These are phyloP conservation scores for Catharus ustulatus DNA, from an alignment of 2,797 vertebrate species.

Conservation along the genomic window DNA sequence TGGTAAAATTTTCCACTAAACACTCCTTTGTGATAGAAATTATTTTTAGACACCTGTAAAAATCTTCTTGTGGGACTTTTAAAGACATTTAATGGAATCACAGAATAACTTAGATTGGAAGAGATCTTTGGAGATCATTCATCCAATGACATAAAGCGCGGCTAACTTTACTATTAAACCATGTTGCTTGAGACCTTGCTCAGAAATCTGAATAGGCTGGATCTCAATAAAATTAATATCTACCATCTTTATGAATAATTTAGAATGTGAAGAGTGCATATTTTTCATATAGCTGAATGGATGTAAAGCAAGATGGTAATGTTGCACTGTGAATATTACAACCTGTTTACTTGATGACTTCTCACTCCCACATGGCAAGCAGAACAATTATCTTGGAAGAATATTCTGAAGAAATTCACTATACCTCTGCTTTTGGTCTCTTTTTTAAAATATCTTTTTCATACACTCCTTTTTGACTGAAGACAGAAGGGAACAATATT, in stretches of 20 bases:
- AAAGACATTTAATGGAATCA: not conserved
- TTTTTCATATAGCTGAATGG: not conserved
- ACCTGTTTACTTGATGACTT: not conserved
- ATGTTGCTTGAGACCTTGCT: not conserved
- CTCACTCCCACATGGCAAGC: not conserved
- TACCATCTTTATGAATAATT: not conserved
- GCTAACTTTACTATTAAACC: not conserved
- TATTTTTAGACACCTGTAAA: not conserved
- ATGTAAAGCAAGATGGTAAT: not conserved
- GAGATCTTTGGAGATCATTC: not conserved
- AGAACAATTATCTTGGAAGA: not conserved
- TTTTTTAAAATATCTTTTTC: conserved; percentile 81
- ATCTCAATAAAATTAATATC: not conserved
- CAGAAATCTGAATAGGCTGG: not conserved
- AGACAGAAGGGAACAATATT: conserved; percentile 82
- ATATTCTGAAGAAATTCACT: not conserved
- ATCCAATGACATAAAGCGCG: not conserved
- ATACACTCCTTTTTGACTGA: conserved; percentile 78
- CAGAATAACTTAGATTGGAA: not conserved
- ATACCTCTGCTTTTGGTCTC: conserved; percentile 87
- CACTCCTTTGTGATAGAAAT: not conserved
- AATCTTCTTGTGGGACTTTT: not conserved
- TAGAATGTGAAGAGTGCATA: not conserved
- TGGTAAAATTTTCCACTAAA: not conserved
- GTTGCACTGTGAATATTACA: not conserved